Evolutionary conservation across 2,113 vertebrate species (phyloP), one percentile per base, ranked within the genome.

Genomic region (Oenanthe oenanthe): DNA sequence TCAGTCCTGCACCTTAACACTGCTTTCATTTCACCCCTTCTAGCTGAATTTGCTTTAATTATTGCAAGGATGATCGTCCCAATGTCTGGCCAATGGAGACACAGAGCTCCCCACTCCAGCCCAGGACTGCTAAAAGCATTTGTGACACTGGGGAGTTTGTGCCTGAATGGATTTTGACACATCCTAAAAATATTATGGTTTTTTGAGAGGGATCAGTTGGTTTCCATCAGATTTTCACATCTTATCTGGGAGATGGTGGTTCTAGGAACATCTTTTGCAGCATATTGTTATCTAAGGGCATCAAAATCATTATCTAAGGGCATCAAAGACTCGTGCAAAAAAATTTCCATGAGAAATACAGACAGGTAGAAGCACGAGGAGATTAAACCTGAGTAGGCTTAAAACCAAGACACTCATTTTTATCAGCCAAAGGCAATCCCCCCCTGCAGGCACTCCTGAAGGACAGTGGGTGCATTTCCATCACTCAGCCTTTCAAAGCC

Each of bases 381-480:
- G 62, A 60, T 31, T 29, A 82, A 90, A 93, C 31, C 47, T 15
- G 10, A 66, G 71, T 0, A 62, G 36, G 17, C 48, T 80, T 29
- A 34, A 83, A 95, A 92, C n/a, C 29, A 77, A 93, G 72, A 56
- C 25, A 31, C 13, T 79, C 9, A 12, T 72, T 92, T 87, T 92
- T 40, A 73, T 88, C 63, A 88, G 66, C 31, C 86, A 78, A 36
- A 86, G 57, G 61, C 87, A 92, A 91, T 85, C 73, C 71, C 66
- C 61, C 65, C 51, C 71, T 63, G 47, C 45, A 57, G 67, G 36
- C 0, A 0, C 65, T 95, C 58, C 85, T 70, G 88, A 92, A 94
- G 90, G 92, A 43, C 85, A 67, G 36, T 2, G 85, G 82, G 79
- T 88, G 82, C 63, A 66, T 95, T 74, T 29, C 72, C 88, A 93